Conservation (phyloP, 2,113 vertebrate species). For the Heterotis niloticus region DNA sequence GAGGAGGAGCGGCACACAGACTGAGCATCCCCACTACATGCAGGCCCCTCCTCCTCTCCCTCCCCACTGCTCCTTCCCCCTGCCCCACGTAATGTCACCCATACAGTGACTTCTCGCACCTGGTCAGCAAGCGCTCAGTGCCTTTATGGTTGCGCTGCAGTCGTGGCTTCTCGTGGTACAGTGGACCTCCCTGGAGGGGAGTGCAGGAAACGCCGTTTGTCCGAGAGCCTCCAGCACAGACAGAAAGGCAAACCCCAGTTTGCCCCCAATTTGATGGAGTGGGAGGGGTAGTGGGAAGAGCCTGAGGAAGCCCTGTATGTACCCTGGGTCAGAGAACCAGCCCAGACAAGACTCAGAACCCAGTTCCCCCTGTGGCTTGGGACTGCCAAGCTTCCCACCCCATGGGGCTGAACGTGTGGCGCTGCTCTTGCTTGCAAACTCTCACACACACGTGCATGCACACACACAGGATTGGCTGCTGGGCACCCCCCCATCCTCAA, state of each 20-base stretch:
- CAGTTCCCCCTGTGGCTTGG: too few species aligned
- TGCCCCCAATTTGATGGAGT: neutral
- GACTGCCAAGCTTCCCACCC: too few species aligned
- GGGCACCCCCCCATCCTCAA: neutral
- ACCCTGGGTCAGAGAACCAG: too few species aligned
- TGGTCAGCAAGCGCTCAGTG: neutral
- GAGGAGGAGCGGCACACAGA: constrained; percentile 28
- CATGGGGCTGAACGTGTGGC: neutral
- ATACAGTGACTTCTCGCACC: too few species aligned
- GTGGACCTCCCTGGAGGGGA: neutral
- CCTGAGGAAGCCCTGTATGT: too few species aligned
- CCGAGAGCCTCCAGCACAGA: constrained; percentile 8
- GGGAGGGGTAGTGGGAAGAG: neutral
- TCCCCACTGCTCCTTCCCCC: constrained; percentile 22
- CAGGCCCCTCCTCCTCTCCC: constrained; percentile 46
- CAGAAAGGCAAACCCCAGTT: neutral
- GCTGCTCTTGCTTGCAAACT: neutral
- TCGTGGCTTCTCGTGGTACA: neutral
- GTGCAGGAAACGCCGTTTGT: too few species aligned
- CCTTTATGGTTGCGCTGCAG: neutral
- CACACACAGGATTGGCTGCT: neutral
- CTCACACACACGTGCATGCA: neutral
- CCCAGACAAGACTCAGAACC: too few species aligned
- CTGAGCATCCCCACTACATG: constrained; percentile 53
- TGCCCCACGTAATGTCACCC: neutral